phyloP scores from a whole-genome alignment of 1,140 invertebrate genomes.

The Aphidius ervi region DNA sequence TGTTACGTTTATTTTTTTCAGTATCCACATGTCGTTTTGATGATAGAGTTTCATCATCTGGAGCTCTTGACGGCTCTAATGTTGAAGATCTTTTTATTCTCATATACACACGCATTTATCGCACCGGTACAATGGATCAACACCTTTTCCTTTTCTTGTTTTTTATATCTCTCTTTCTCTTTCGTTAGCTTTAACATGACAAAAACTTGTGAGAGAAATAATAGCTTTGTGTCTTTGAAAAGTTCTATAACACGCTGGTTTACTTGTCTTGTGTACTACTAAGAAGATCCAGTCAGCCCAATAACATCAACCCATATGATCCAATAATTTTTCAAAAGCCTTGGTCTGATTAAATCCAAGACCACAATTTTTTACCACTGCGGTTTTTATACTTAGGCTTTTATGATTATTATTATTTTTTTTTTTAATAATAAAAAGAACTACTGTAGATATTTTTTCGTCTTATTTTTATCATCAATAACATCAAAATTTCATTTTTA shows the following conservation, averaged over 20 bases:
- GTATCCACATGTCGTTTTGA: constrained; percentile 1
- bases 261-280: constrained; percentile 1
- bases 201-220: too few species aligned
- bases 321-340: constrained; percentile 34
- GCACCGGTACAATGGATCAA: constrained; percentile 36
- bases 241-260: not conserved
- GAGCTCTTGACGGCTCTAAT: too few species aligned
- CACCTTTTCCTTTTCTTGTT: constrained; percentile 32
- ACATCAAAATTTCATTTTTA: too few species aligned
- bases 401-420: too few species aligned
- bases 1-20: constrained; percentile 10
- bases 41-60: too few species aligned
- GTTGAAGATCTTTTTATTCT: constrained; percentile 14
- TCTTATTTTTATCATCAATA: too few species aligned
- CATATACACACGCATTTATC: constrained; percentile 22
- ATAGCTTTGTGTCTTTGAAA: constrained; percentile 16
- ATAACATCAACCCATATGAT: constrained; percentile 36
- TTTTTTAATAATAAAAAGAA: too few species aligned
- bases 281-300: constrained; percentile 34
- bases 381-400: too few species aligned
- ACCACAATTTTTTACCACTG: too few species aligned
- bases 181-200: not conserved
- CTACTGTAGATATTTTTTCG: too few species aligned
- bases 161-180: constrained; percentile 16
- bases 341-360: not conserved